A percentile compares a stretch with the other conserved stretches of the same genome.
Evolutionary conservation across 2,113 vertebrate genomes (phyloP).

Genomic region (Noturus placidus): DNA sequence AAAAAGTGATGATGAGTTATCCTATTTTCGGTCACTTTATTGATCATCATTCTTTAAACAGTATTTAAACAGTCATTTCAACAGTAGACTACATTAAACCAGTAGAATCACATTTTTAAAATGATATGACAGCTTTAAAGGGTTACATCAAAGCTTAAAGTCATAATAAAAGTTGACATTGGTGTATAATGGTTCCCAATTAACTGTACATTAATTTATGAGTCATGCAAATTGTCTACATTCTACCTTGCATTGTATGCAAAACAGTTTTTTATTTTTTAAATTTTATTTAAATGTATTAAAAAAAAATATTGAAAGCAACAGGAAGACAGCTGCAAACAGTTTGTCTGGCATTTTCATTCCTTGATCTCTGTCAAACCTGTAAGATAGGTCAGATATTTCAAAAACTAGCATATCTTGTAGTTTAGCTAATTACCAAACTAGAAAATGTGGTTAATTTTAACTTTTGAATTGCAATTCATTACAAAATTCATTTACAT

Average conservation of each 20-base stretch:
- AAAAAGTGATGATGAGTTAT: too few species aligned
- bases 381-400: not conserved
- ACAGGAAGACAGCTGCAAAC: not conserved
- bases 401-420: not conserved
- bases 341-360: not conserved
- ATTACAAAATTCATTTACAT: not conserved
- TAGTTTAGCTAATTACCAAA: not conserved
- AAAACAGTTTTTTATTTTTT: not conserved
- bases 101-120: not conserved
- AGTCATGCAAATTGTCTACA: not conserved
- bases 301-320: not conserved
- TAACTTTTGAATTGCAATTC: not conserved
- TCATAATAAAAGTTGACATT: not conserved
- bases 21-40: too few species aligned
- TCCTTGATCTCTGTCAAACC: conserved; percentile 13
- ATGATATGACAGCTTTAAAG: not conserved
- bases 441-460: not conserved
- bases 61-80: too few species aligned
- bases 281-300: not conserved
- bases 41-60: too few species aligned
- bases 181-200: not conserved
- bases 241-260: not conserved
- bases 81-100: not conserved
- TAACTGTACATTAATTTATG: not conserved
- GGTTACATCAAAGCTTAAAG: not conserved